Evolutionary conservation across 2,797 vertebrate genomes (phyloP), one percentile per base, ranked within the genome.

Genomic region (Thamnophis elegans): DNA sequence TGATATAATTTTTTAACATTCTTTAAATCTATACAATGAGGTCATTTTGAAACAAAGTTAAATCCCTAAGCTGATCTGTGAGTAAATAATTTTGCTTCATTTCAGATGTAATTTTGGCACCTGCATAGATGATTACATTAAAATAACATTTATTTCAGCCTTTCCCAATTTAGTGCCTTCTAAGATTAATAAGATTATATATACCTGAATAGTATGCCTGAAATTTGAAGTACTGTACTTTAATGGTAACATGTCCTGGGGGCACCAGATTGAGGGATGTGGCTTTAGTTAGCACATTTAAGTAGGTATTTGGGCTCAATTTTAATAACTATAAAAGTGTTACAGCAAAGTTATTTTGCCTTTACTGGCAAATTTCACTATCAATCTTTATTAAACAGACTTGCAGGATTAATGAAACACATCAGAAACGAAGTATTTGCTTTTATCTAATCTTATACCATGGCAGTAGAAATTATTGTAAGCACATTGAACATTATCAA

Each of bases 21-120:
- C 12, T 65, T 54, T 62, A 53, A 47, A 91, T 32, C 53, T 86
- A 54, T 20, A 32, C 16, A 36, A 91, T 9, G 5, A 20, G 20
- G 42, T 85, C 11, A 1, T 28, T 85, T 32, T 91, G 78, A 86
- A 91, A 60, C 56, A 86, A 73, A n/a, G 60, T 22, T 55, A 56
- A 36, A 87, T 51, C 5, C 65, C 58, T 91, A 54, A 54, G 7
- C 20, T 87, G 25, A 13, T 68, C 87, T 91, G 60, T 62, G 20
- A 54, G 25, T 87, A 87, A 62, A 87, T 68, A 28, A 54, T 91
- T 91, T 86, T 87, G 78, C 59, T 91, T 87, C 58, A 42, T 87
- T 68, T 56, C 22, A 16, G 47, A 65, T n/a, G 28, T 60, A 36
- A 14, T 59, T 54, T 86, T 86, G 58, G 20, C 26, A 28, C 42